Conservation (phyloP, 2,797 vertebrate genomes). For the Megaceryle alcyon region DNA sequence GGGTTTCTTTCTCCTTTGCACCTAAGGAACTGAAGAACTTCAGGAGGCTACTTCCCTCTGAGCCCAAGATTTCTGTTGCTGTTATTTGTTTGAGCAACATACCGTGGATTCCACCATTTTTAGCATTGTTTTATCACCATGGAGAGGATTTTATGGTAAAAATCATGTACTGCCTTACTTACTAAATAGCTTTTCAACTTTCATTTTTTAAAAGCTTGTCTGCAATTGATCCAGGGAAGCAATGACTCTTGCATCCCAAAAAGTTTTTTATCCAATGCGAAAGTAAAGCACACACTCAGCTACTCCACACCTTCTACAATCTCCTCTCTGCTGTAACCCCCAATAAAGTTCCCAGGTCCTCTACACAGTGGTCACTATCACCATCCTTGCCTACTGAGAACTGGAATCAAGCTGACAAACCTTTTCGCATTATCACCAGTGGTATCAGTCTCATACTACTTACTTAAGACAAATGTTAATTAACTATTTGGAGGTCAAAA, state of each 20-base stretch:
- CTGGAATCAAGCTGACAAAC: background rate
- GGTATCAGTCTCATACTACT: background rate
- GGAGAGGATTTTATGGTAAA: background rate
- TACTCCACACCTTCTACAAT: background rate
- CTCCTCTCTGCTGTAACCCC: background rate
- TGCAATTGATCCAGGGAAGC: background rate
- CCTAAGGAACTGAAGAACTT: background rate
- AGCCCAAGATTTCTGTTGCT: background rate
- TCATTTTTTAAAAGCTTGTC: background rate
- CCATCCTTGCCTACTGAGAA: background rate
- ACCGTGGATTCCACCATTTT: background rate
- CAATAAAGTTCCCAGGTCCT: background rate
- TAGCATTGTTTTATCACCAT: background rate
- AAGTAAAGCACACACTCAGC: background rate
- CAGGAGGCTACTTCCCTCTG: background rate
- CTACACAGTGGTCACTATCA: fast-evolving
- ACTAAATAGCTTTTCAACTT: background rate
- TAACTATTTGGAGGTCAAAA: background rate
- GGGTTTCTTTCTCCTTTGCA: background rate
- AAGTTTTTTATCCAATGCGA: background rate
- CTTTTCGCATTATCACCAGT: background rate
- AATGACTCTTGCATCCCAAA: background rate
- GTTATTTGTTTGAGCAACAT: background rate
- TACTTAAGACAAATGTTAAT: background rate
- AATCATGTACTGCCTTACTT: background rate